phyloP scores from a whole-genome alignment of 2,888 invertebrate genomes.

The Alloscopus bannaensis region DNA sequence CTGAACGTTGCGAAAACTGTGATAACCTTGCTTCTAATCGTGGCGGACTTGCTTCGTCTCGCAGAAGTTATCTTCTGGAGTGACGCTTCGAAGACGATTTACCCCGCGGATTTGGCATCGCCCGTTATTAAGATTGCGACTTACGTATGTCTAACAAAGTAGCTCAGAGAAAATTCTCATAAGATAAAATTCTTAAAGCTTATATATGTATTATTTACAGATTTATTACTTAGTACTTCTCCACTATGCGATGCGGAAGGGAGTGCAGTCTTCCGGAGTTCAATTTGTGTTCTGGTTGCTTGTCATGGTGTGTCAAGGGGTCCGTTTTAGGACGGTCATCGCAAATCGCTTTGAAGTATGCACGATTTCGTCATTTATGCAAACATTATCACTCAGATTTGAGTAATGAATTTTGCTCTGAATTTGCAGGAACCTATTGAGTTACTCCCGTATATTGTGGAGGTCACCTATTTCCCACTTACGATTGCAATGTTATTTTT shows the following conservation, averaged over 20 bases:
- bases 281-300: constrained; percentile 94
- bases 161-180: background rate
- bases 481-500: constrained; percentile 83
- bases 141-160: constrained; percentile 57
- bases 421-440: constrained; percentile 25
- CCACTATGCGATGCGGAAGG: constrained; percentile 87
- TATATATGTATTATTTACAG: too few relatives aligned
- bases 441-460: constrained; percentile 80
- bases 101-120: constrained; percentile 56
- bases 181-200: too few relatives aligned
- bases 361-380: too few relatives aligned
- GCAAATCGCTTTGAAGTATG: constrained; percentile 22
- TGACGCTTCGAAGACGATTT: constrained; percentile 29
- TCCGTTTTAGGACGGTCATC: constrained; percentile 82
- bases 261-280: constrained; percentile 92
- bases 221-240: constrained; percentile 80
- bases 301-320: constrained; percentile 82
- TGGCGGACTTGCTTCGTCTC: constrained; percentile 54
- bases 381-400: too few relatives aligned
- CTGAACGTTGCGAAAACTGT: constrained; percentile 71
- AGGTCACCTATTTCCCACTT: constrained; percentile 86
- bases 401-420: too few relatives aligned
- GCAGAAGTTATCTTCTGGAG: constrained; percentile 36
- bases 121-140: constrained; percentile 65
- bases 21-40: constrained; percentile 44